Evolutionary conservation across 1,140 invertebrate species (phyloP).

Genomic region (Bursaphelenchus mucronatus): DNA sequence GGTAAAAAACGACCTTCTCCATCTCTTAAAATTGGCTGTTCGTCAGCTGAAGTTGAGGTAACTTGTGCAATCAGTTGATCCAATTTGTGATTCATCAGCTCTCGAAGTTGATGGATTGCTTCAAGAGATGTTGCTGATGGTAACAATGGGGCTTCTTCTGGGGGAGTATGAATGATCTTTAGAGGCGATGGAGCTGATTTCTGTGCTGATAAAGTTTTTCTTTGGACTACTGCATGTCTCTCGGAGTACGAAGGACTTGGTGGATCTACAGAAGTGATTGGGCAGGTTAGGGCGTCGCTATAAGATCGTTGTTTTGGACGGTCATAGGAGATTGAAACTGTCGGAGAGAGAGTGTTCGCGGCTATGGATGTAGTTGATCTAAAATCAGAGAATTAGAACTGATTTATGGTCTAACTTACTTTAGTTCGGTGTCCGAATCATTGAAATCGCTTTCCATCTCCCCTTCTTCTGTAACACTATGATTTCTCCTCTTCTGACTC

Average conservation of each 20-base stretch:
- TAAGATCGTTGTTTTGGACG: conserved; percentile 1
- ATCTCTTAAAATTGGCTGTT: not conserved
- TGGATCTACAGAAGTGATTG: not conserved
- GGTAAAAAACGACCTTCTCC: no score
- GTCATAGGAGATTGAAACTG: not conserved
- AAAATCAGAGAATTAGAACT: not conserved
- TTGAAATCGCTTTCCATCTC: conserved; percentile 27
- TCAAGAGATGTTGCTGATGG: conserved; percentile 29
- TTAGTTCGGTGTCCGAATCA: conserved; percentile 24
- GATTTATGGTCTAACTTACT: conserved; percentile 13
- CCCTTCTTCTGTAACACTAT: conserved; percentile 45
- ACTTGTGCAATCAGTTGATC: conserved; percentile 45
- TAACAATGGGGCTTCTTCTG: not conserved
- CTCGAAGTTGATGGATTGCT: conserved; percentile 27
- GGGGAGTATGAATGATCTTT: conserved; percentile 9
- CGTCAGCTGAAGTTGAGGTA: conserved; percentile 11
- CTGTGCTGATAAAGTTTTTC: conserved; percentile 5
- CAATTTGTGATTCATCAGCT: conserved; percentile 34
- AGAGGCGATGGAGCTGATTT: conserved; percentile 36
- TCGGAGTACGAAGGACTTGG: not conserved
- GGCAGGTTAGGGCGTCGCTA: conserved; percentile 9
- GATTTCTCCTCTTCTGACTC: conserved; percentile 23
- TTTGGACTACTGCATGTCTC: not conserved
- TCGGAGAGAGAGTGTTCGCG: not conserved
- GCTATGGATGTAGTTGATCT: not conserved